Evolutionary conservation across 2,888 invertebrate genomes (phyloP).

Genomic region (Stenchaetothrips biformis): DNA sequence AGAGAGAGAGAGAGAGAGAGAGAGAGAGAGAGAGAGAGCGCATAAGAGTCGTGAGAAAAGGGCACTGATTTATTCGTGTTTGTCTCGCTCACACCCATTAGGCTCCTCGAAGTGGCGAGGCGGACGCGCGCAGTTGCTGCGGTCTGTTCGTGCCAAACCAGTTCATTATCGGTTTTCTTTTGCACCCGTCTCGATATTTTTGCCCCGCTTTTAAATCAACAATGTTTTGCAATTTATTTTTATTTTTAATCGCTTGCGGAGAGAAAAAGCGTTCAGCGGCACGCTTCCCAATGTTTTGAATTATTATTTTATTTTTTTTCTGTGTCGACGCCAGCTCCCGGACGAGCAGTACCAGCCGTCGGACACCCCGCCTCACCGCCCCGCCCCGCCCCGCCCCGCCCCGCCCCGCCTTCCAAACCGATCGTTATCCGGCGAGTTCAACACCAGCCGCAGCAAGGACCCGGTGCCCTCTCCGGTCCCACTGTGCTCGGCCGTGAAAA

Average conservation of each 20-base stretch:
- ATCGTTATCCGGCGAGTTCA: constrained; percentile 12
- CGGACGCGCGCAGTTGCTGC: no score
- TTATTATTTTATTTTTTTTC: background rate
- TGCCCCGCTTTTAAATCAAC: no score
- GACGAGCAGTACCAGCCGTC: background rate
- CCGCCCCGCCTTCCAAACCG: constrained; percentile 15
- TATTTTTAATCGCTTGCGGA: background rate
- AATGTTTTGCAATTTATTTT: background rate
- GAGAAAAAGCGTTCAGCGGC: background rate
- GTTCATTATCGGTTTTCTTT: no score
- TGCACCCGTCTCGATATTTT: no score
- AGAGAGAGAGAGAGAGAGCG: background rate
- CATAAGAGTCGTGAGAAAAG: no score
- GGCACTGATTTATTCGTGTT: no score
- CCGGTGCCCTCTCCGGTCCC: background rate
- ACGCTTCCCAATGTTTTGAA: background rate
- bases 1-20: background rate
- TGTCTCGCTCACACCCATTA: no score
- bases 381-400: background rate
- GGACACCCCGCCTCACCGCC: background rate
- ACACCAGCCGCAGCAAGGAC: background rate
- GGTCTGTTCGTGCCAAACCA: no score
- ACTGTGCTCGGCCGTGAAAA: constrained; percentile 17
- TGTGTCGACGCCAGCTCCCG: background rate
- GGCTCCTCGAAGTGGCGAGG: no score